phyloP scores from a whole-genome alignment of 2,113 vertebrate species.

The Tragulus kanchil region DNA sequence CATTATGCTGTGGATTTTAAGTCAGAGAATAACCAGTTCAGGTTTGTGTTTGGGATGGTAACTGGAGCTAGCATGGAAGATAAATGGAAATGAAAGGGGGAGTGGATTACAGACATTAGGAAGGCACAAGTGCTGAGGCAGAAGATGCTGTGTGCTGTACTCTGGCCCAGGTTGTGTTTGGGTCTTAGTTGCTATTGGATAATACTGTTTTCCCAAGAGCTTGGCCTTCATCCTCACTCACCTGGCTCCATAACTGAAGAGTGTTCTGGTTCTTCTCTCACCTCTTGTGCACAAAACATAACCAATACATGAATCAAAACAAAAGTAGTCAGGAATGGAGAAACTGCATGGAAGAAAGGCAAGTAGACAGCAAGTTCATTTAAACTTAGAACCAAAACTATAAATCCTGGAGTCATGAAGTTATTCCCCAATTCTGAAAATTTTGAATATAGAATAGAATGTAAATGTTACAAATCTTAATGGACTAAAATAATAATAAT shows the following conservation, averaged over 20 bases:
- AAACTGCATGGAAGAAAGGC: neutral
- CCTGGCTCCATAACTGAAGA: neutral
- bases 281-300: neutral
- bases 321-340: neutral
- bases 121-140: neutral
- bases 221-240: neutral
- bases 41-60: neutral
- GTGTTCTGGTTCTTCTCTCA: neutral
- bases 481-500: neutral
- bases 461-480: neutral
- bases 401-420: neutral
- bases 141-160: neutral
- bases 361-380: neutral
- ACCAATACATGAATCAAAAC: neutral
- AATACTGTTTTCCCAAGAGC: neutral
- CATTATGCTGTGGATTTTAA: neutral
- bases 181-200: neutral
- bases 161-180: fast-evolving
- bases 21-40: neutral
- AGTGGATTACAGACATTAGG: neutral
- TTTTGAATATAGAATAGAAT: neutral
- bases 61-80: neutral
- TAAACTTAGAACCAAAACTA: neutral
- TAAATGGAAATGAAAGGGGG: neutral
- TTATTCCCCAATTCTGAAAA: neutral